These are phyloP conservation scores for Euphydryas editha DNA, from an alignment of 2,888 invertebrate genomes.

Conservation along the genomic window DNA sequence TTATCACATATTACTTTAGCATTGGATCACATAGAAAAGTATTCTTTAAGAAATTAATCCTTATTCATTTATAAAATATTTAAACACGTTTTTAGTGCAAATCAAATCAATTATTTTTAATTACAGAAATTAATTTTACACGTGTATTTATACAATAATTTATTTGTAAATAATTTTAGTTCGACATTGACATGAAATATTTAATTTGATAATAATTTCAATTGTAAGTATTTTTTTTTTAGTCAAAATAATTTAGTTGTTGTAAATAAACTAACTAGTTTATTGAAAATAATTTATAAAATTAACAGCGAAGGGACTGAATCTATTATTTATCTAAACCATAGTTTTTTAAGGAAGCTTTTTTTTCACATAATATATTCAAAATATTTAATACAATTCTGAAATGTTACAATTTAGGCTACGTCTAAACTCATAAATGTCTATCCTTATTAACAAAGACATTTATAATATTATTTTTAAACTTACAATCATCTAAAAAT, in stretches of 20 bases:
- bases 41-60: conserved; percentile 14
- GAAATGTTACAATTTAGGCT: conserved; percentile 23
- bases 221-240: conserved; percentile 30
- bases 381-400: conserved; percentile 6
- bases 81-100: conserved; percentile 8
- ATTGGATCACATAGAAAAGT: conserved; percentile 18
- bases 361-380: conserved; percentile 14
- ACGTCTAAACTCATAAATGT: conserved; percentile 46
- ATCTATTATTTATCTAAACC: conserved; percentile 55
- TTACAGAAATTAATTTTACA: conserved; percentile 6
- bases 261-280: conserved; percentile 30
- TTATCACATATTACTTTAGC: conserved; percentile 5
- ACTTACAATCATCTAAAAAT: not conserved
- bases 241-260: conserved; percentile 29
- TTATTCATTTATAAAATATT: conserved; percentile 18
- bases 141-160: conserved; percentile 32
- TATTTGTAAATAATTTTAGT: conserved; percentile 42
- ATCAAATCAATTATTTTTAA: conserved; percentile 25
- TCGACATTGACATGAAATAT: conserved; percentile 30
- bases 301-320: conserved; percentile 62
- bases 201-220: conserved; percentile 42
- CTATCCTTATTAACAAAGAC: not conserved
- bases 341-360: conserved; percentile 12
- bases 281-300: conserved; percentile 50
- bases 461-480: not conserved